Conservation (phyloP, 2,113 vertebrate genomes). For the Myiagra hebetior region DNA sequence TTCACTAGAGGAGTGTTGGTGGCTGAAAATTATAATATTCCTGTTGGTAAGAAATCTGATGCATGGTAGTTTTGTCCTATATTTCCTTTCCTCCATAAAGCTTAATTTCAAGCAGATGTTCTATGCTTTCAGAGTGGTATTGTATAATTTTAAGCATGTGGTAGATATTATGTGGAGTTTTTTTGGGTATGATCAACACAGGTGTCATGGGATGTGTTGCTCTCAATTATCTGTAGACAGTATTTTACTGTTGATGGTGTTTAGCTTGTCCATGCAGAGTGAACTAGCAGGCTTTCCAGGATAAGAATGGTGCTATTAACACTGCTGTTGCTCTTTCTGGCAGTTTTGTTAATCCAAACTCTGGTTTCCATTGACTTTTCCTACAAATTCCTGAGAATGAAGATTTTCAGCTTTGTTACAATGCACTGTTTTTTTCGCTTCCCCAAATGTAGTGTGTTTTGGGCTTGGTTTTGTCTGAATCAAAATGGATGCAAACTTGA, state of each 20-base stretch:
- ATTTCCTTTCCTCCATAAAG: neutral
- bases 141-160: neutral
- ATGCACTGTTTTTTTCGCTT: accelerated
- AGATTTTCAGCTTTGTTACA: neutral
- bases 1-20: neutral
- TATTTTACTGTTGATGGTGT: neutral
- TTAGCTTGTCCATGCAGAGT: neutral
- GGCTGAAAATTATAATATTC: neutral
- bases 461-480: neutral
- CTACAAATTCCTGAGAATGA: neutral
- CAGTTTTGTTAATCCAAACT: neutral
- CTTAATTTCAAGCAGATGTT: slow-evolving; percentile 28
- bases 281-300: neutral
- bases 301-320: neutral
- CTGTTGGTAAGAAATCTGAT: neutral
- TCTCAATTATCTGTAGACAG: neutral
- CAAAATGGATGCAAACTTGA: neutral
- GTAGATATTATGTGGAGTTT: neutral
- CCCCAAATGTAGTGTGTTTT: neutral
- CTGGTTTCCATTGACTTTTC: neutral
- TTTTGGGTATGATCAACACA: neutral
- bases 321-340: neutral
- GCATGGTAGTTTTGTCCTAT: neutral
- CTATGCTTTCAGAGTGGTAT: neutral
- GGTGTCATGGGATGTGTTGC: neutral